A percentile compares a stretch with the other conserved stretches of the same genome.
phyloP scores from a whole-genome alignment of 2,113 vertebrate species.

The Carettochelys insculpta region DNA sequence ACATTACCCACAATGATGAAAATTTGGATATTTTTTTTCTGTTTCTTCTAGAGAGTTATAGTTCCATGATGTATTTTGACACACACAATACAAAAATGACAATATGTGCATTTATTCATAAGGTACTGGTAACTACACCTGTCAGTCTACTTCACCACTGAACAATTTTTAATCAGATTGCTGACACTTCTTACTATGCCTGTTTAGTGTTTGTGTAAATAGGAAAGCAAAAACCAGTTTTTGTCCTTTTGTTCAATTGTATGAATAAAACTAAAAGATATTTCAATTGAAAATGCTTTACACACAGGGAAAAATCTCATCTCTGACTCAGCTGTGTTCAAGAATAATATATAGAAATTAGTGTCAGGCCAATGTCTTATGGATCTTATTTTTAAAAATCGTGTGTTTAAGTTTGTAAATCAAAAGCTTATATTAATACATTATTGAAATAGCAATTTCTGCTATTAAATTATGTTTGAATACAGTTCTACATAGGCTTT shows the following conservation, averaged over 20 bases:
- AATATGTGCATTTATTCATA: slow-evolving; percentile 35
- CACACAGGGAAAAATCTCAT: not conserved
- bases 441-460: slow-evolving; percentile 24
- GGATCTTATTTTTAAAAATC: not conserved
- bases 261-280: slow-evolving; percentile 30
- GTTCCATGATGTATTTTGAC: not conserved
- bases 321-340: slow-evolving; percentile 13
- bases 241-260: slow-evolving; percentile 17
- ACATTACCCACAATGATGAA: not conserved
- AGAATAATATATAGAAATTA: slow-evolving; percentile 17
- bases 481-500: slow-evolving; percentile 19
- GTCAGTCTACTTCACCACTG: slow-evolving; percentile 45
- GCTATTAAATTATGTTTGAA: slow-evolving; percentile 24
- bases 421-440: not conserved
- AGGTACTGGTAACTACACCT: slow-evolving; percentile 27
- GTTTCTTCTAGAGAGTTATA: slow-evolving; percentile 16
- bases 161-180: slow-evolving; percentile 47
- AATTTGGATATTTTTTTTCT: not conserved
- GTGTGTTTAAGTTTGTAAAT: not conserved
- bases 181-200: slow-evolving; percentile 15
- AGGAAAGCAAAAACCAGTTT: not conserved
- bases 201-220: slow-evolving; percentile 32
- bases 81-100: slow-evolving; percentile 18
- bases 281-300: not conserved
- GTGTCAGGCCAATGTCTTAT: not conserved